phyloP scores from a whole-genome alignment of 2,888 invertebrate genomes.

The Phalera bucephala region DNA sequence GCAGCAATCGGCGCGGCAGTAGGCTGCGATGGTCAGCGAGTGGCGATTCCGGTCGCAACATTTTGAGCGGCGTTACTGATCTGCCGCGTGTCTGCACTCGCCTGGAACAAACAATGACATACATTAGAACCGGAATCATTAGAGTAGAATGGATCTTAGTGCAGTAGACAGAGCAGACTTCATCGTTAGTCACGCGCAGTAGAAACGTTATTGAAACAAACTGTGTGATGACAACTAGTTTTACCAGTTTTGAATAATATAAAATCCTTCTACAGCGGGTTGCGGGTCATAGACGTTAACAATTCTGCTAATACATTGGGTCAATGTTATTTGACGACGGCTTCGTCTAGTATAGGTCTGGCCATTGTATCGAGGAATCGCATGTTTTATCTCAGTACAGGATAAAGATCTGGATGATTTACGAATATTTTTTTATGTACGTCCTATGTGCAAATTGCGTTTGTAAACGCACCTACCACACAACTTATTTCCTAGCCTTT shows the following conservation, averaged over 20 bases:
- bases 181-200: neutral
- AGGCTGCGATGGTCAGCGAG: constrained; percentile 81
- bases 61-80: constrained; percentile 61
- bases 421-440: no score
- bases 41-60: constrained; percentile 80
- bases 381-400: no score
- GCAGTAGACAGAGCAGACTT: neutral
- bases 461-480: no score
- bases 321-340: no score
- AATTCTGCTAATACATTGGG: no score
- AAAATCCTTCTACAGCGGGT: no score
- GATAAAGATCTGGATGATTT: no score
- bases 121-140: neutral
- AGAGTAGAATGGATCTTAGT: neutral
- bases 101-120: constrained; percentile 59
- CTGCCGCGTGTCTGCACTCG: constrained; percentile 60
- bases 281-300: no score
- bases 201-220: neutral
- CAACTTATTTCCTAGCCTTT: no score
- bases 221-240: neutral
- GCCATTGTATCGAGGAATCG: no score
- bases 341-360: no score
- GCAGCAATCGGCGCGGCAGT: constrained; percentile 71
- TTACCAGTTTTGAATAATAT: constrained; percentile 7
- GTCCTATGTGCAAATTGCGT: no score